Evolutionary conservation across 2,888 invertebrate species (phyloP).

Genomic region (Crossocerus cetratus): DNA sequence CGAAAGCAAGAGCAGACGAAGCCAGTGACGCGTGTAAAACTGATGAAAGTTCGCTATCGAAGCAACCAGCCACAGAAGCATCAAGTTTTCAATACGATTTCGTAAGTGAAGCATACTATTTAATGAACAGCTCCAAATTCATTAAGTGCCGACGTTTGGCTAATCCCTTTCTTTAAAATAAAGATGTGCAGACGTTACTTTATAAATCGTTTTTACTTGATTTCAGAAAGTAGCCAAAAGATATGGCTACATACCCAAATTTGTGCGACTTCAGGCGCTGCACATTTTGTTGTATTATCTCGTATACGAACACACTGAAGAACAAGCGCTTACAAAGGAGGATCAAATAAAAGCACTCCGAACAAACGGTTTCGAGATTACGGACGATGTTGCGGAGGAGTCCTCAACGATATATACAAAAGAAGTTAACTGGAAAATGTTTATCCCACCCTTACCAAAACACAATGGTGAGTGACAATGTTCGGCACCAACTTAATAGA

Average conservation of each 20-base stretch:
- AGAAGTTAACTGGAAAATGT: constrained; percentile 84
- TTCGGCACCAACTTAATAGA: no score
- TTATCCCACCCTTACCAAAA: constrained; percentile 83
- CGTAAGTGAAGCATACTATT: no score
- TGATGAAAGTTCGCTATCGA: constrained; percentile 2
- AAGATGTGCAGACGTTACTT: no score
- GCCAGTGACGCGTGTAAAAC: neutral
- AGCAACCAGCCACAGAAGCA: neutral
- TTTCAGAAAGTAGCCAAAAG: constrained; percentile 72
- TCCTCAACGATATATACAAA: constrained; percentile 78
- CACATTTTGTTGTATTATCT: constrained; percentile 86
- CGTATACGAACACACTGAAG: constrained; percentile 80
- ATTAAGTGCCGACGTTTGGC: no score
- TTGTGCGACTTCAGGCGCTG: constrained; percentile 82
- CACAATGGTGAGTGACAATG: constrained; percentile 76
- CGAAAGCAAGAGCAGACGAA: neutral
- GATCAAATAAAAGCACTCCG: constrained; percentile 64
- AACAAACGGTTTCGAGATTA: constrained; percentile 65
- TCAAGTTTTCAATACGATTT: constrained; percentile 42
- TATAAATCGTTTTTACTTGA: neutral
- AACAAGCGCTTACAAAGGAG: constrained; percentile 58
- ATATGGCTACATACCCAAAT: constrained; percentile 82
- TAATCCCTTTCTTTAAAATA: no score
- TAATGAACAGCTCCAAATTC: no score
- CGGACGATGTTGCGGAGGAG: constrained; percentile 75